A percentile compares a stretch with the other conserved stretches of the same genome.
phyloP scores from a whole-genome alignment of 2,113 vertebrate genomes.

The Datnioides undecimradiatus region DNA sequence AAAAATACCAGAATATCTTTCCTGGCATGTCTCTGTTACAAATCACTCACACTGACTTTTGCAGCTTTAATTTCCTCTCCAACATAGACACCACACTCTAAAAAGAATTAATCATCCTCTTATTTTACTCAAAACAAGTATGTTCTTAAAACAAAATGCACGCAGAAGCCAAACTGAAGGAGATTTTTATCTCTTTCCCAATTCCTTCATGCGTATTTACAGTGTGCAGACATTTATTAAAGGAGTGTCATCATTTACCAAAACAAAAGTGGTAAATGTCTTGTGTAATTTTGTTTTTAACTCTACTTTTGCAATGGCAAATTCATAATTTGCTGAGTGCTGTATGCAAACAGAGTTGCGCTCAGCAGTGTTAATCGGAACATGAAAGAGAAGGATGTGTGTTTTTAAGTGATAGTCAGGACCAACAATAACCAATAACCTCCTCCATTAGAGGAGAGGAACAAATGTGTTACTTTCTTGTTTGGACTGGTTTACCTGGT shows the following conservation, averaged over 20 bases:
- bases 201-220: constrained; percentile 17
- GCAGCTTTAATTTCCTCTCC: constrained; percentile 6
- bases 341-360: constrained; percentile 5
- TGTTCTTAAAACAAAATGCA: constrained; percentile 3
- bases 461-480: not conserved
- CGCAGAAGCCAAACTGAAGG: not conserved
- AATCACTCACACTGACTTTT: not conserved
- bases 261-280: constrained; percentile 27
- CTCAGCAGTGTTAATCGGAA: constrained; percentile 25
- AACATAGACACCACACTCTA: not conserved
- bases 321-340: constrained; percentile 14
- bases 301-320: not conserved
- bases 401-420: not conserved
- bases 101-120: not conserved
- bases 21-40: not conserved
- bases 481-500: not conserved
- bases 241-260: constrained; percentile 38
- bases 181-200: constrained; percentile 14
- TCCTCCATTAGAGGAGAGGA: not conserved
- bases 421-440: not conserved
- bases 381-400: constrained; percentile 12
- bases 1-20: no score
- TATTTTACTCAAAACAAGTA: constrained; percentile 14
- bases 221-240: constrained; percentile 30
- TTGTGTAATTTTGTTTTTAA: constrained; percentile 17